phyloP scores from a whole-genome alignment of 2,113 vertebrate genomes.

The Pangasianodon gigas region DNA sequence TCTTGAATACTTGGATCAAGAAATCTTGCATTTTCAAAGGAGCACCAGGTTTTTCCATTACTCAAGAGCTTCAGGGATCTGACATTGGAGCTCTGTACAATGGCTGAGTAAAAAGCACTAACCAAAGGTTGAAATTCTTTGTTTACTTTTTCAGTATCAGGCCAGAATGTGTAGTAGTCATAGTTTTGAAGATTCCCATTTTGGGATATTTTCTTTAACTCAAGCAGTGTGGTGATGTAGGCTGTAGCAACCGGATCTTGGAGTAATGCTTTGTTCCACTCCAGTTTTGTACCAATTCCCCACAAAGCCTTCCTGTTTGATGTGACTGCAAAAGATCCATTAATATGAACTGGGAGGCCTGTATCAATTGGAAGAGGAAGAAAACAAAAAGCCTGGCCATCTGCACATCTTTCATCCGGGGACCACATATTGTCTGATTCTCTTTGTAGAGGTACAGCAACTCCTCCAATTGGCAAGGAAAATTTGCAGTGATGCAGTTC shows the following conservation, averaged over 20 bases:
- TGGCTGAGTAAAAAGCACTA: slow-evolving; percentile 73
- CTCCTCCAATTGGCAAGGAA: slow-evolving; percentile 73
- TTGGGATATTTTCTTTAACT: slow-evolving; percentile 73
- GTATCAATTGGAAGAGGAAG: slow-evolving; percentile 79
- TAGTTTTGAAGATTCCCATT: slow-evolving; percentile 71
- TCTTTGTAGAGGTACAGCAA: slow-evolving; percentile 77
- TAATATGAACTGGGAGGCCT: slow-evolving; percentile 81
- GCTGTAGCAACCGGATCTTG: slow-evolving; percentile 68
- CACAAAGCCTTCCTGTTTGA: slow-evolving; percentile 83
- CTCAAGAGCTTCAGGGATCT: slow-evolving; percentile 72
- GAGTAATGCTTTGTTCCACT: slow-evolving; percentile 80
- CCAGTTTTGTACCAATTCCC: slow-evolving; percentile 68
- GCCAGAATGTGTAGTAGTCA: slow-evolving; percentile 79
- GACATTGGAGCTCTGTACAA: slow-evolving; percentile 58
- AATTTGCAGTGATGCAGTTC: slow-evolving; percentile 58
- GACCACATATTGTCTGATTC: slow-evolving; percentile 63
- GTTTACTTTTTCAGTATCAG: slow-evolving; percentile 66
- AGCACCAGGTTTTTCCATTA: slow-evolving; percentile 76
- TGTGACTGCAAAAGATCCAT: slow-evolving; percentile 81
- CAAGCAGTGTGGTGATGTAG: slow-evolving; percentile 71
- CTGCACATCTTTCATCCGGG: slow-evolving; percentile 50
- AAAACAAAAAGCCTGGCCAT: slow-evolving; percentile 81
- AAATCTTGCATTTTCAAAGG: slow-evolving; percentile 70
- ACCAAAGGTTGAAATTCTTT: slow-evolving; percentile 76
- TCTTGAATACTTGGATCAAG: slow-evolving; percentile 69